phyloP scores from a whole-genome alignment of 1,140 invertebrate genomes.

The Diplogasteroides magnus region DNA sequence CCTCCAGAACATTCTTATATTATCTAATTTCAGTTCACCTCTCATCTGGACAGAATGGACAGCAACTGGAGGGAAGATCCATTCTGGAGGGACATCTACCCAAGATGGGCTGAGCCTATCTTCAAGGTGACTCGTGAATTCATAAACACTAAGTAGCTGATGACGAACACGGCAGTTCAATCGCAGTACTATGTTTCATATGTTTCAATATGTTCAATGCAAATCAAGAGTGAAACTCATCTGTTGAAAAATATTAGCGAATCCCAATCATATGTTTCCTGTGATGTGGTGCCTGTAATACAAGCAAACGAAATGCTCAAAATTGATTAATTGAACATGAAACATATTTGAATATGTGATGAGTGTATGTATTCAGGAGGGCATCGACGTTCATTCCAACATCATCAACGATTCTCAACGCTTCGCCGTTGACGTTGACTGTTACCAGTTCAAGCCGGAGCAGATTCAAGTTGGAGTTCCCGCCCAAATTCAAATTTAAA shows the following conservation, averaged over 20 bases:
- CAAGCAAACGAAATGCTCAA: too few species aligned
- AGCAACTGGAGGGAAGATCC: slow-evolving; percentile 52
- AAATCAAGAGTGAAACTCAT: too few species aligned
- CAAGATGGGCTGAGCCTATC: slow-evolving; percentile 52
- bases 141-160: too few species aligned
- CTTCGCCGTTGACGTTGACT: slow-evolving; percentile 52
- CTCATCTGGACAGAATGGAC: slow-evolving; percentile 49
- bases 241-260: too few species aligned
- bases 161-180: not conserved
- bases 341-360: too few species aligned
- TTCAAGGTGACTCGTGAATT: slow-evolving; percentile 37
- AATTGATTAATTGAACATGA: too few species aligned
- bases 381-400: slow-evolving; percentile 48
- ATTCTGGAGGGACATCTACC: slow-evolving; percentile 52
- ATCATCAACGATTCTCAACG: slow-evolving; percentile 42
- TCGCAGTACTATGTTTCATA: not conserved
- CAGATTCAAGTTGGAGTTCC: slow-evolving; percentile 40
- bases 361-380: slow-evolving; percentile 35
- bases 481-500: slow-evolving; percentile 1
- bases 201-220: too few species aligned
- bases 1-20: too few species aligned
- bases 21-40: slow-evolving; percentile 54
- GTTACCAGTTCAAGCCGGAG: slow-evolving; percentile 52
- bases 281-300: too few species aligned
- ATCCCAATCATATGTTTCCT: too few species aligned